Conservation (phyloP, 2,113 vertebrate species). For the Larimichthys crocea region DNA sequence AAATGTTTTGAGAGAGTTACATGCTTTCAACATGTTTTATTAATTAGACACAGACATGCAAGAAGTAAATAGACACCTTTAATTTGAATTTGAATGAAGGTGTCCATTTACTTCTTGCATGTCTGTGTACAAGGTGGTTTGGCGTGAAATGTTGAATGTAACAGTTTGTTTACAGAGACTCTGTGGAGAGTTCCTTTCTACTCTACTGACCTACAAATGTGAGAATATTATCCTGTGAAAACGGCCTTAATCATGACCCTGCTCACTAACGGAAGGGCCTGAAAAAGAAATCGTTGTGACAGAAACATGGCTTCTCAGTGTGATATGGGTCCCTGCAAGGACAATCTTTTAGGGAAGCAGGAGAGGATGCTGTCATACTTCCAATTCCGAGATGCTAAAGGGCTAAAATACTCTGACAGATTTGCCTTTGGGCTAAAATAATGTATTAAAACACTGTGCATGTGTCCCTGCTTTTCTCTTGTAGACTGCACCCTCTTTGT, state of each 20-base stretch:
- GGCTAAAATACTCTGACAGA: slow-evolving; percentile 41
- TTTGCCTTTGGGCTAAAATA: slow-evolving; percentile 24
- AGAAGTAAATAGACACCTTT: too few relatives aligned
- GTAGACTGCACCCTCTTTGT: slow-evolving; percentile 12
- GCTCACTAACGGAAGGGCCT: slow-evolving; percentile 22
- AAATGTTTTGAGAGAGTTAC: neutral
- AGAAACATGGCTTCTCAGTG: slow-evolving; percentile 51
- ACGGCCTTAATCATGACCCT: slow-evolving; percentile 16
- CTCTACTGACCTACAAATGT: neutral
- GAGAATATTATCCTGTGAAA: slow-evolving; percentile 26
- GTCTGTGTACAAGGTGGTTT: neutral
- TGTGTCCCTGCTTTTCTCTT: slow-evolving; percentile 8
- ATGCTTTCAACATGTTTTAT: neutral
- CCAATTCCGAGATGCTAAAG: slow-evolving; percentile 28
- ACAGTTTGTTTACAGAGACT: neutral
- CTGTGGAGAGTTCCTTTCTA: neutral
- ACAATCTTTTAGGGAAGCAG: slow-evolving; percentile 21
- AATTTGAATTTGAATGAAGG: too few relatives aligned
- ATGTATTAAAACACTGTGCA: slow-evolving; percentile 31
- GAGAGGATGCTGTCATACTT: slow-evolving; percentile 39
- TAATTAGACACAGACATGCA: neutral
- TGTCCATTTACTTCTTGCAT: too few relatives aligned
- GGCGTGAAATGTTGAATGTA: neutral
- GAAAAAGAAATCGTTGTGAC: slow-evolving; percentile 49
- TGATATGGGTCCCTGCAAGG: slow-evolving; percentile 47